Evolutionary conservation across 2,113 vertebrate genomes (phyloP).

Genomic region (Marcusenius ussheri): DNA sequence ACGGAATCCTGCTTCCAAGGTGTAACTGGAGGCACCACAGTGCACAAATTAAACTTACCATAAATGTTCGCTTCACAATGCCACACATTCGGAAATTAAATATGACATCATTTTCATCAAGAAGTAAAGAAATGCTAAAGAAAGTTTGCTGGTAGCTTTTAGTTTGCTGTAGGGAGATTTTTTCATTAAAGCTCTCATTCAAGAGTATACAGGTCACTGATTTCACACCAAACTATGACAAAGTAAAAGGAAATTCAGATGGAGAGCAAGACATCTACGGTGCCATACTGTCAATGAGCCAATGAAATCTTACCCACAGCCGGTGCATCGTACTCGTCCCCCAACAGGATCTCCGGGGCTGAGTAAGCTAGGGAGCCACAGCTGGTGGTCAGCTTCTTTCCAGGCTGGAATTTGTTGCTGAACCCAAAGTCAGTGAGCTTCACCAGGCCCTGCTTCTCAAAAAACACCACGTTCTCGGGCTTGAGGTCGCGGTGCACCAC

Average conservation of each 20-base stretch:
- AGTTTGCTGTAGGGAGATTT: neutral
- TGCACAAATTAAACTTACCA: neutral
- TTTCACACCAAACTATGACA: neutral
- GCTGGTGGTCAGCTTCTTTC: slow-evolving; percentile 95
- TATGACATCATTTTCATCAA: neutral
- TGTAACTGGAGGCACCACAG: neutral
- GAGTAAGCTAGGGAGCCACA: slow-evolving; percentile 95
- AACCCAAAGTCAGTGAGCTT: slow-evolving; percentile 98
- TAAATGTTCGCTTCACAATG: neutral
- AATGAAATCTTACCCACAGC: slow-evolving; percentile 78
- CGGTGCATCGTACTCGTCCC: slow-evolving; percentile 94
- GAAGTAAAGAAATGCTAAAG: neutral
- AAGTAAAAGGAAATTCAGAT: neutral
- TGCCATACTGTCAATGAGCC: neutral
- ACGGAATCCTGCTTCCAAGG: neutral
- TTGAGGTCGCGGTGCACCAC: slow-evolving; percentile 96
- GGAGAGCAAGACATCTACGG: neutral
- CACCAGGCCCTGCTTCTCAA: slow-evolving; percentile 94
- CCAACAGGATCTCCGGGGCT: slow-evolving; percentile 91
- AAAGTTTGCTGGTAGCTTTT: neutral
- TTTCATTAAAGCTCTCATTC: neutral
- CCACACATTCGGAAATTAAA: neutral
- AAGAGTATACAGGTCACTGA: neutral
- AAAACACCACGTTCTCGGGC: slow-evolving; percentile 97
- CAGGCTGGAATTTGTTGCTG: slow-evolving; percentile 97